Evolutionary conservation across 2,113 vertebrate species (phyloP), one percentile per base, ranked within the genome.

Genomic region (Morone saxatilis): DNA sequence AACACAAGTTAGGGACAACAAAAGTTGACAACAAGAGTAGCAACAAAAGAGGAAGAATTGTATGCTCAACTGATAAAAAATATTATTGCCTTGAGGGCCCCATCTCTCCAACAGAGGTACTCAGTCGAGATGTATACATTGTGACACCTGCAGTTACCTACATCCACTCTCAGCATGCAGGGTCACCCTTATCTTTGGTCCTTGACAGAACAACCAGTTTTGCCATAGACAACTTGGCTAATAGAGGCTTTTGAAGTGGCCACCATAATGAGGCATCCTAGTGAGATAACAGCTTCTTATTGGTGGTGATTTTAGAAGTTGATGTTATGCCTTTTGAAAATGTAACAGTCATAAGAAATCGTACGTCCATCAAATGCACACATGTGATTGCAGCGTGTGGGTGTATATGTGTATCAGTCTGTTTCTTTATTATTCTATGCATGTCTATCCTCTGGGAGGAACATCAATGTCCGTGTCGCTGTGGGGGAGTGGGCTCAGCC

Each of bases 391-490:
- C 20, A n/a, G 36, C 17, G 12, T 65, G 48, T 80, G 12, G 17
- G n/a, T 19, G 47, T 56, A 20, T 63, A 11, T 47, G n/a, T n/a
- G 47, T 59, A 20, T 71, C 38, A 51, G 43, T 78, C 48, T 81
- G 51, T 62, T 67, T 50, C 40, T 88, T 60, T 71, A 74, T 79
- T 73, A 71, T 81, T 76, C 43, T 25, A 48, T 73, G 19, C 45
- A 25, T 59, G 76, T 22, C 3, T 4, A 67, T 65, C 77, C 75
- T 72, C 25, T 48, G 60, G 38, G 68, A 62, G 69, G 45, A 78
- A 59, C 86, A 83, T 89, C n/a, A 48, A 17, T 80, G 84, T 81
- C 59, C 40, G 36, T 79, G 59, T 83, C 22, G 47, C 79, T 41
- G 53, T 47, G 25, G 61, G 71, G 66, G 68, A 70, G 66, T 31